These are phyloP conservation scores for Pitangus sulphuratus DNA, from an alignment of 2,797 vertebrate species.

Conservation along the genomic window DNA sequence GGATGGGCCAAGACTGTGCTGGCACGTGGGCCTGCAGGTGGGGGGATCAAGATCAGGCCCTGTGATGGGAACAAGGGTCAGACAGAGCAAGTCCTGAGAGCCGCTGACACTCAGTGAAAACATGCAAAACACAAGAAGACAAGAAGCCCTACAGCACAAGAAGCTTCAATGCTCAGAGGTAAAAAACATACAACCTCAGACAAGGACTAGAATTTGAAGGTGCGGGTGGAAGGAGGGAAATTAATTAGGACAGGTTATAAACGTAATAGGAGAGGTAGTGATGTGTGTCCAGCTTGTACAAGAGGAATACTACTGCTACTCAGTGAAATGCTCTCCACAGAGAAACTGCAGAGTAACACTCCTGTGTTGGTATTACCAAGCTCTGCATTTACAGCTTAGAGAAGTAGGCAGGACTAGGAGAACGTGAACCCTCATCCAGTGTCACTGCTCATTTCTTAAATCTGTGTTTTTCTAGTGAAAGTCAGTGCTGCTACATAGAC, in stretches of 20 bases:
- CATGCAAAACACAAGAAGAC: not conserved
- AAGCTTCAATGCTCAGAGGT: not conserved
- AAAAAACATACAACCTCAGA: not conserved
- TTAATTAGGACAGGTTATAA: not conserved
- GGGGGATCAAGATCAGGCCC: not conserved
- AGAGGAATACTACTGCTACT: not conserved
- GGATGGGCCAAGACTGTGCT: not conserved
- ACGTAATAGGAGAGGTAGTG: not conserved
- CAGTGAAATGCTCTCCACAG: not conserved
- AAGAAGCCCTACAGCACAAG: not conserved
- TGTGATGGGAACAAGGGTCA: not conserved
- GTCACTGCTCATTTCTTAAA: not conserved
- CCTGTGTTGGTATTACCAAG: rapidly evolving
- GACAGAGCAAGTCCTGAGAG: not conserved
- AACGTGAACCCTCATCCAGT: not conserved
- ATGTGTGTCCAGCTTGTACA: rapidly evolving
- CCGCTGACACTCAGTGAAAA: not conserved
- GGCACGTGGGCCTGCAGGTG: not conserved
- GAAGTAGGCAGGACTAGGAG: not conserved
- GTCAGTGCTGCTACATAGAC: not conserved
- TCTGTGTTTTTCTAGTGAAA: not conserved
- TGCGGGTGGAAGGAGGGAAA: rapidly evolving
- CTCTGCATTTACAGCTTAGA: not conserved
- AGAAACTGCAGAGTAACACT: not conserved
- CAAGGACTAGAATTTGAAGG: not conserved